Evolutionary conservation across 92 coral and sea anemone genomes (phyloP), one percentile per base, ranked within the genome.

Genomic region (Hydrozoanthus gracilis): DNA sequence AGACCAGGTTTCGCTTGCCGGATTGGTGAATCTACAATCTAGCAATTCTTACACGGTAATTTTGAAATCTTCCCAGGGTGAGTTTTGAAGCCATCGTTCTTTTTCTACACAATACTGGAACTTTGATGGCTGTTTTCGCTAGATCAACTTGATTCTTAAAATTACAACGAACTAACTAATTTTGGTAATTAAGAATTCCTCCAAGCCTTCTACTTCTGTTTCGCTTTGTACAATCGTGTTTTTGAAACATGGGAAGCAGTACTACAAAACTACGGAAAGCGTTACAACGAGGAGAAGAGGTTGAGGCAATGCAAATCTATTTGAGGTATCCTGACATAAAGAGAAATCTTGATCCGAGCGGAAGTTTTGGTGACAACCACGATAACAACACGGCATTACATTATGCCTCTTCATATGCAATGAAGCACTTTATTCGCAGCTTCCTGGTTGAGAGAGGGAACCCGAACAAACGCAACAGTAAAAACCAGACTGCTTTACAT

Each of bases 211-310:
- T 18, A 45, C 11, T 60, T 16, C 78, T 49, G 69, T 82, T 14
- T 83, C n/a, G 73, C 67, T 15, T 39, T 51, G 79, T 10, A 44
- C 7, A 68, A 39, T 68, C 12, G 12, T 27, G 73, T 68, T 68
- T 14, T 68, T 7, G 44, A 82, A 71, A 73, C 6, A 96, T 97
- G 99, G 99, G 99, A 35, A 92, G 94, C 62, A 86, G 96, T 7
- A 88, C 99, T 11, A 92, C 99, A 16, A 97, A 97, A 82, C 93
- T 97, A 66, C 97, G 98, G 20, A 94, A 97, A 89, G 98, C 99
- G 4, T 86, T 97, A 12, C 99, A 97, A 66, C 95, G 95, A 11
- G 99, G 99, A 49, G 99, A 97, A 87, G 97, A 94, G 71, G 95
- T 93, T 35, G 99, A 95, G 51, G 99, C 99, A 9, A 95, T 95